These are phyloP conservation scores for Lanistes nyassanus DNA, from an alignment of 1,140 invertebrate genomes.

Conservation along the genomic window DNA sequence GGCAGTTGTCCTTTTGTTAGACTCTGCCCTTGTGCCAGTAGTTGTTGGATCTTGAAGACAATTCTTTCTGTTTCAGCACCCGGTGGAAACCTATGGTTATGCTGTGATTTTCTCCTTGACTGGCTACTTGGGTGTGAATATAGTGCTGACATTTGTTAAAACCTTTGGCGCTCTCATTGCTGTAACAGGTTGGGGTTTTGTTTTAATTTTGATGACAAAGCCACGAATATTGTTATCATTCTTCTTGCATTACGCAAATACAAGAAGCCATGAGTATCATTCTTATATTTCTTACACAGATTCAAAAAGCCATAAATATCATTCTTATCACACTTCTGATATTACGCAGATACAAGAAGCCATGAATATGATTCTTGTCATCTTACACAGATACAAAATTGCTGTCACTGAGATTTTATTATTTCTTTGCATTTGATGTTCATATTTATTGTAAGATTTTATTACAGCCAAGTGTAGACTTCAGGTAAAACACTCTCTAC, in stretches of 20 bases:
- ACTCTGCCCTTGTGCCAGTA: too few species aligned
- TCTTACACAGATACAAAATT: too few species aligned
- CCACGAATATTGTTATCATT: background rate
- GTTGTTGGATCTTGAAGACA: too few species aligned
- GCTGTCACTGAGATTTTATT: too few species aligned
- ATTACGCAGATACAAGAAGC: too few species aligned
- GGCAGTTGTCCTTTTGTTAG: too few species aligned
- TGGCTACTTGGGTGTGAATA: slow-evolving; percentile 91
- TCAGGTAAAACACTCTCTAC: too few species aligned
- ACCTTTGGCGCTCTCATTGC: slow-evolving; percentile 89
- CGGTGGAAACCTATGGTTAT: slow-evolving; percentile 84
- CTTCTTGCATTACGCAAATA: background rate
- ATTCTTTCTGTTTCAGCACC: slow-evolving; percentile 71
- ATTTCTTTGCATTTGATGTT: too few species aligned
- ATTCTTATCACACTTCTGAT: slow-evolving; percentile 13
- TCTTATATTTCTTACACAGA: background rate
- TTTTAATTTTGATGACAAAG: background rate
- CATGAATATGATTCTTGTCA: too few species aligned
- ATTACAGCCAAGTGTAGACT: too few species aligned
- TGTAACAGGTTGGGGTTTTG: slow-evolving; percentile 79
- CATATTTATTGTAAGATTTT: too few species aligned
- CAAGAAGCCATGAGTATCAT: too few species aligned
- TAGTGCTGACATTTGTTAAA: slow-evolving; percentile 88
- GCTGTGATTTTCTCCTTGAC: slow-evolving; percentile 86
- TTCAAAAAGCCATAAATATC: background rate